phyloP scores from a whole-genome alignment of 2,888 invertebrate species.

The Cartodere bifasciata region DNA sequence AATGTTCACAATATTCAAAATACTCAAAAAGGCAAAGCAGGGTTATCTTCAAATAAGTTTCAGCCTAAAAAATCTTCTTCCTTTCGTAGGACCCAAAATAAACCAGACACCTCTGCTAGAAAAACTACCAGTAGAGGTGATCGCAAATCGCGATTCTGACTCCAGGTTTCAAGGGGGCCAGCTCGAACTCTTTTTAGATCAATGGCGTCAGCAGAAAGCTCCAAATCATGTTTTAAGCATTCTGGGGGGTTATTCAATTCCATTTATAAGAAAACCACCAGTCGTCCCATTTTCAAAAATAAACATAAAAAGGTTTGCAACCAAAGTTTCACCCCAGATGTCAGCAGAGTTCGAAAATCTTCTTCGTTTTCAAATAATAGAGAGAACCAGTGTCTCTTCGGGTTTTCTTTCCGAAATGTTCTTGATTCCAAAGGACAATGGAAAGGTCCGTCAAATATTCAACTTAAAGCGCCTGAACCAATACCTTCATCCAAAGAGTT shows the following conservation, averaged over 20 bases:
- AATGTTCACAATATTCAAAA: too few species aligned
- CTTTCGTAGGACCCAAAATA: too few species aligned
- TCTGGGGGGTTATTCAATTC: slow-evolving; percentile 4
- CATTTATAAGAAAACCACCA: slow-evolving; percentile 4
- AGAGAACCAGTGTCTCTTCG: too few species aligned
- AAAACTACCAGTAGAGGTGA: too few species aligned
- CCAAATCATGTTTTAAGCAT: slow-evolving; percentile 2
- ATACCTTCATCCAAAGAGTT: slow-evolving; percentile 11
- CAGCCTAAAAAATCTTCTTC: too few species aligned
- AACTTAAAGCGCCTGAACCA: slow-evolving; percentile 9
- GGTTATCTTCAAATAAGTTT: too few species aligned
- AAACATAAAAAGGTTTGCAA: background rate
- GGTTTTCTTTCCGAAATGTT: slow-evolving; percentile 7
- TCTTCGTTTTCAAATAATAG: background rate
- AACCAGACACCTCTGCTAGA: too few species aligned
- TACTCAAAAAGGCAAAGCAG: too few species aligned
- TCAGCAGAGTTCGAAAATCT: background rate
- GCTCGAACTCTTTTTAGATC: slow-evolving; percentile 3
- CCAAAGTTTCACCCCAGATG: background rate
- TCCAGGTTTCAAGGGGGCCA: too few species aligned
- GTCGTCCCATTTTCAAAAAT: background rate
- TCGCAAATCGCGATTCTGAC: too few species aligned
- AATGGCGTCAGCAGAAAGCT: slow-evolving; percentile 1
- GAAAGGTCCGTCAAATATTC: slow-evolving; percentile 7
- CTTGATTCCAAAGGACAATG: slow-evolving; percentile 7